Evolutionary conservation across 2,113 vertebrate species (phyloP).

Genomic region (Mixornis gularis): DNA sequence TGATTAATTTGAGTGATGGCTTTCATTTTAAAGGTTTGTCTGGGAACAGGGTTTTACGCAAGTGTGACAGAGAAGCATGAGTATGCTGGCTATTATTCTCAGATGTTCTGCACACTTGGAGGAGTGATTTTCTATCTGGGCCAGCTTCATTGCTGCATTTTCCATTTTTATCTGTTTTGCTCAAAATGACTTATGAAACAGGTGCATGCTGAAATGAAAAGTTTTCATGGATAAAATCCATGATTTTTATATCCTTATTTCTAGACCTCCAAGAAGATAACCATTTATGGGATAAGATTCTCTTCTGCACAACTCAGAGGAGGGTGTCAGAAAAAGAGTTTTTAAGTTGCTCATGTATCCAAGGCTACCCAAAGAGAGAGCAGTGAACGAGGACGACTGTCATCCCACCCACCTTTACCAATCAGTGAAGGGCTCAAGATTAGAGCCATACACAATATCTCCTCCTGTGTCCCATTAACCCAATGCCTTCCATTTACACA

Average conservation of each 20-base stretch:
- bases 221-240: conserved; percentile 49
- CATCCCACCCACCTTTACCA: background rate
- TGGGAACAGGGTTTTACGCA: background rate
- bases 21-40: conserved; percentile 21
- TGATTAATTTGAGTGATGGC: background rate
- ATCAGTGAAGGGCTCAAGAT: background rate
- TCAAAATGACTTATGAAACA: conserved; percentile 47
- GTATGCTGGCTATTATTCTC: conserved; percentile 24
- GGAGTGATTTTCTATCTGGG: conserved; percentile 17
- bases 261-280: conserved; percentile 15
- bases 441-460: background rate
- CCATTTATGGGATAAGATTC: conserved; percentile 38
- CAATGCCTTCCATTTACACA: background rate
- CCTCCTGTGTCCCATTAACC: background rate
- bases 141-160: conserved; percentile 24
- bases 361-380: background rate
- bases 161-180: conserved; percentile 24
- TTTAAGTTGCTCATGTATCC: background rate
- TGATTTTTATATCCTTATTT: conserved; percentile 38
- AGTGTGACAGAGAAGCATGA: conserved; percentile 3
- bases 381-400: background rate
- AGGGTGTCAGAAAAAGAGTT: background rate
- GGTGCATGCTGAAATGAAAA: conserved; percentile 27
- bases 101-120: conserved; percentile 21
- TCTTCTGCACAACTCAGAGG: background rate